Evolutionary conservation across 53 echinoderm and acorn worm species (phyloP).

Genomic region (Antedon mediterranea): DNA sequence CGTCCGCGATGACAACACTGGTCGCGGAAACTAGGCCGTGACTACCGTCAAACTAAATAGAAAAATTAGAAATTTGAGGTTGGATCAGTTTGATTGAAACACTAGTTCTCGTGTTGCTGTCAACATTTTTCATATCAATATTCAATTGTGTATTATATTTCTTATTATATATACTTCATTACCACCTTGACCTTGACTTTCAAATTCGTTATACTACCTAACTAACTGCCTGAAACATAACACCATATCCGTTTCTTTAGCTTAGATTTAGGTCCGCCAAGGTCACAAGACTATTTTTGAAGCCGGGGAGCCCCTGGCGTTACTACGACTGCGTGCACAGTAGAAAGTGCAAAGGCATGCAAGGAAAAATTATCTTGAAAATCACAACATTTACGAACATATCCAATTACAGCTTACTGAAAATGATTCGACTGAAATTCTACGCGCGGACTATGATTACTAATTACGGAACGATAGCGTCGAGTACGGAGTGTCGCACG

Average conservation of each 20-base stretch:
- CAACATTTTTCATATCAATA: neutral
- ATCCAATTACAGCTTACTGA: neutral
- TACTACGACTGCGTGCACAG: neutral
- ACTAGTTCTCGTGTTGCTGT: neutral
- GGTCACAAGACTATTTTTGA: neutral
- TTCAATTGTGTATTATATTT: neutral
- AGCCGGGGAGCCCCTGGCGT: neutral
- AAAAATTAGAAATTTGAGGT: neutral
- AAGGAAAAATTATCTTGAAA: neutral
- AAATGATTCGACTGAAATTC: neutral
- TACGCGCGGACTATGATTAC: neutral
- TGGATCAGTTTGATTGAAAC: neutral
- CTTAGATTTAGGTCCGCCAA: neutral
- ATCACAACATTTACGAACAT: neutral
- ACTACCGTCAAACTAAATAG: neutral
- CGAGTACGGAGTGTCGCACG: neutral
- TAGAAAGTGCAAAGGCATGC: conserved; percentile 1
- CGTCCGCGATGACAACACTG: neutral
- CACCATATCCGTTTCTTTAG: neutral
- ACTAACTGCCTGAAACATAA: neutral
- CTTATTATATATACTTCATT: neutral
- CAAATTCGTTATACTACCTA: neutral
- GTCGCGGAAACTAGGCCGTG: neutral
- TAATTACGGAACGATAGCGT: neutral
- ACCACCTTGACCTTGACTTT: neutral